phyloP scores from a whole-genome alignment of 2,888 invertebrate species.

The Orthosia incerta region DNA sequence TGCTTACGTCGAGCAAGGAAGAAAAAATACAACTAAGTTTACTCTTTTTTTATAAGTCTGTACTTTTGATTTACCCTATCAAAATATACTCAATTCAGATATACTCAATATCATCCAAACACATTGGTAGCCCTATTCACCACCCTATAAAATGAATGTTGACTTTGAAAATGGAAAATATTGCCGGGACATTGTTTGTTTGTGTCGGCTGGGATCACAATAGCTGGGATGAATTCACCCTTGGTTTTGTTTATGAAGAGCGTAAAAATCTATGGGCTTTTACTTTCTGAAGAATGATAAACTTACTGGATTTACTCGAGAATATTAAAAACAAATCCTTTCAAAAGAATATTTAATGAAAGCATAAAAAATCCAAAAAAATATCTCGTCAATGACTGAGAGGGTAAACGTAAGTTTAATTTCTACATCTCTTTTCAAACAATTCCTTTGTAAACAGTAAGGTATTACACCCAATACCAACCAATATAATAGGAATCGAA shows the following conservation, averaged over 20 bases:
- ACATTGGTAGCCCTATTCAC: too few relatives aligned
- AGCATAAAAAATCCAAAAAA: background rate
- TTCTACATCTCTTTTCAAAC: conserved; percentile 6
- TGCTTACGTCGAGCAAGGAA: too few relatives aligned
- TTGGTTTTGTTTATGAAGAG: background rate
- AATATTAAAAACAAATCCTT: background rate
- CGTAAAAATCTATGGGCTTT: background rate
- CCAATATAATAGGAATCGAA: conserved; percentile 7
- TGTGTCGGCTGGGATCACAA: conserved; percentile 1
- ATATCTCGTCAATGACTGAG: conserved; percentile 11
- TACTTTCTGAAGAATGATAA: background rate
- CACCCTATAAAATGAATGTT: conserved; percentile 26
- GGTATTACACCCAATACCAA: conserved; percentile 14
- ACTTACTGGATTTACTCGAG: background rate
- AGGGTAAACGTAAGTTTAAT: background rate
- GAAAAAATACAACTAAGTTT: too few relatives aligned
- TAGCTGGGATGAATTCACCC: background rate
- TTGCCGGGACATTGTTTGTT: conserved; percentile 22
- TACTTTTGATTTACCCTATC: too few relatives aligned
- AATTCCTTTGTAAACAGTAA: conserved; percentile 15
- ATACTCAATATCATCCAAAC: too few relatives aligned
- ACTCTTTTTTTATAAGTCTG: too few relatives aligned
- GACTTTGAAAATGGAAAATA: conserved; percentile 52
- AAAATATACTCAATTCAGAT: too few relatives aligned
- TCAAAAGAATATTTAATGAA: background rate